Base-by-base conservation (phyloP, 2,888 invertebrate genomes). In the Acrobasis suavella region DNA sequence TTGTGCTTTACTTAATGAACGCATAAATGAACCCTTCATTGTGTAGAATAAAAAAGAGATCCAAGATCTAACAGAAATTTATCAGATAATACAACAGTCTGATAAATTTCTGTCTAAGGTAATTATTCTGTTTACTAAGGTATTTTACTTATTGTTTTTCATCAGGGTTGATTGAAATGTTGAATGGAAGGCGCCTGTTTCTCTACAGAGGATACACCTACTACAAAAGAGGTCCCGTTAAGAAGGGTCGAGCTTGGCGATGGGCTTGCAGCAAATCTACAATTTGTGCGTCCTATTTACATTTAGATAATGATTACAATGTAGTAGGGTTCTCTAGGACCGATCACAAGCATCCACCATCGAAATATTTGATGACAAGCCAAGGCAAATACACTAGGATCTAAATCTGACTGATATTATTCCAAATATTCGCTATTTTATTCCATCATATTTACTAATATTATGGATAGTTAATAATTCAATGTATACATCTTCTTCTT, bases 181-280 rank as follows among this genome's bases (percentile, higher is more conserved):
- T 58, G 16, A 65, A 67, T n/a, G 70, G 72, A 1, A 72, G 64
- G 42, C 60, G 60, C 9, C 56, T 68, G 55, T 68, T 63, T 39
- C 61, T 69, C 9, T 61, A 61, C 15, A 38, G 66, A 55, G 63
- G 63, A 2, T 66, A 65, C 42, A 65, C 65, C 14, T 69, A 61
- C 55, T 62, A 51, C 32, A 66, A 50, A 55, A 51, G 58, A 17
- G n/a, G 17, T 9, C 16, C 50, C 1, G 37, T 62, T 14, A 63
- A 50, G 39, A 63, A 62, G 7, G 65, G 68, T 1, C 61, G 51
- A 15, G 71, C 68, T 6, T 63, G 63, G 9, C 65, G 73, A 7
- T 78, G 76, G 77, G 37, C 64, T 7, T 78, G 77, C 58, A 73
- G 72, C 14, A 67, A 60, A n/a, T 71, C 70, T 14, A 62, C 52